phyloP scores from a whole-genome alignment of 2,113 vertebrate genomes.

The Brachirus orientalis region DNA sequence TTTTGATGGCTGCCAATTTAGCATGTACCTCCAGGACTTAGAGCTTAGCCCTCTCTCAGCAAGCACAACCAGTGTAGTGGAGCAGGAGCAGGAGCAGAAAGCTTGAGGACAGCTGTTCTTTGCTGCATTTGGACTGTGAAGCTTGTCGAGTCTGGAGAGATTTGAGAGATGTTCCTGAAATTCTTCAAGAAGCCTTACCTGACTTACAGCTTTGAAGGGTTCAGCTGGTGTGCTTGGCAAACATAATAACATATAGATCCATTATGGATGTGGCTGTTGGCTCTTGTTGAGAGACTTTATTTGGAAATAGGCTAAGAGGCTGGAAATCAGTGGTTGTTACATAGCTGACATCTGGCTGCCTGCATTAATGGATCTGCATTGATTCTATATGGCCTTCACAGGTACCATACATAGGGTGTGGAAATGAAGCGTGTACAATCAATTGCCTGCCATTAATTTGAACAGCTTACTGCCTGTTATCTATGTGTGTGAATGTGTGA shows the following conservation, averaged over 20 bases:
- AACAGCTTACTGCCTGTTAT: constrained; percentile 37
- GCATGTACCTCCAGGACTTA: constrained; percentile 30
- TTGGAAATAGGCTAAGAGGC: constrained; percentile 57
- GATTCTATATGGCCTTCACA: constrained; percentile 66
- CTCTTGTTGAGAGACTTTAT: constrained; percentile 57
- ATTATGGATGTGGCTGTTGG: constrained; percentile 49
- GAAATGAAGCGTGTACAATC: constrained; percentile 57
- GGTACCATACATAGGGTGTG: constrained; percentile 44
- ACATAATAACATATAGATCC: constrained; percentile 59
- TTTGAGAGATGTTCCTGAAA: constrained; percentile 35
- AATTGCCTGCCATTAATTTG: constrained; percentile 56
- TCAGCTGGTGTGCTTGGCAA: constrained; percentile 50
- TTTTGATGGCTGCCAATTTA: constrained; percentile 51
- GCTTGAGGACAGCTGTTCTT: constrained; percentile 35
- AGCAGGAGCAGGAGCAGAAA: constrained; percentile 28
- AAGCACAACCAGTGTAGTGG: constrained; percentile 35
- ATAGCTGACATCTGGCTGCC: constrained; percentile 63
- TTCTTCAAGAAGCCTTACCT: constrained; percentile 17
- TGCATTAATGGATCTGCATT: constrained; percentile 68
- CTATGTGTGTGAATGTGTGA: constrained; percentile 37
- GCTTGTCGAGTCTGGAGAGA: constrained; percentile 19
- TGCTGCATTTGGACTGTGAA: constrained; percentile 17
- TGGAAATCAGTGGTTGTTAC: constrained; percentile 62
- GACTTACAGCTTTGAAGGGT: constrained; percentile 15
- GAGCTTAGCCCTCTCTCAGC: constrained; percentile 23